A percentile compares a stretch with the other conserved stretches of the same genome.
phyloP scores from a whole-genome alignment of 2,113 vertebrate species.

The Ploceus nigricollis region DNA sequence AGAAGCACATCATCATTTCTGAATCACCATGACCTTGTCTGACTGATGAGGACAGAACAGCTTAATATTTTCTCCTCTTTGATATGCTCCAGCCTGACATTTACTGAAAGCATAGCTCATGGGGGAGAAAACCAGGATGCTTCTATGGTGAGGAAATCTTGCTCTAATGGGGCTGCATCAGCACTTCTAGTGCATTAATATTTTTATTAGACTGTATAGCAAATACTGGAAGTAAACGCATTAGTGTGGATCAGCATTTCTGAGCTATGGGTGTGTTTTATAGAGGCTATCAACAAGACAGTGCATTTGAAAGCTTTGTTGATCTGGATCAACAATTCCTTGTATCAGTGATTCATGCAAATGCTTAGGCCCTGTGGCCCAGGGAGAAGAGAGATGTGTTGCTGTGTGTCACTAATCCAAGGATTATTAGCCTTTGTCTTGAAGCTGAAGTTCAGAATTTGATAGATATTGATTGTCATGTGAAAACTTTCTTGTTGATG shows the following conservation, averaged over 20 bases:
- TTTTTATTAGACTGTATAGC: slow-evolving; percentile 42
- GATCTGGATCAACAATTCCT: slow-evolving; percentile 45
- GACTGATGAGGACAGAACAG: neutral
- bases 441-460: neutral
- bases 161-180: slow-evolving; percentile 33
- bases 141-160: neutral
- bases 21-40: neutral
- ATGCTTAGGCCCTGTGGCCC: neutral
- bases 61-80: neutral
- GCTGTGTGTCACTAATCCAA: neutral
- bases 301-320: slow-evolving; percentile 30
- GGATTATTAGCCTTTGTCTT: slow-evolving; percentile 6
- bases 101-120: neutral
- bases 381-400: neutral
- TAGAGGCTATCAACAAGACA: slow-evolving; percentile 30
- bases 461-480: neutral
- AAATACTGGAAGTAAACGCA: slow-evolving; percentile 15
- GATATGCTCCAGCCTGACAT: neutral
- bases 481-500: neutral
- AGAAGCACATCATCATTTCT: neutral
- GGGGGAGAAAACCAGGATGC: neutral
- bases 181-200: slow-evolving; percentile 45
- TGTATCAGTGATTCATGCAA: slow-evolving; percentile 31
- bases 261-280: slow-evolving; percentile 31
- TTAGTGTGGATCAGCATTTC: slow-evolving; percentile 42